phyloP scores from a whole-genome alignment of 2,888 invertebrate genomes.

The Luffia ferchaultella region DNA sequence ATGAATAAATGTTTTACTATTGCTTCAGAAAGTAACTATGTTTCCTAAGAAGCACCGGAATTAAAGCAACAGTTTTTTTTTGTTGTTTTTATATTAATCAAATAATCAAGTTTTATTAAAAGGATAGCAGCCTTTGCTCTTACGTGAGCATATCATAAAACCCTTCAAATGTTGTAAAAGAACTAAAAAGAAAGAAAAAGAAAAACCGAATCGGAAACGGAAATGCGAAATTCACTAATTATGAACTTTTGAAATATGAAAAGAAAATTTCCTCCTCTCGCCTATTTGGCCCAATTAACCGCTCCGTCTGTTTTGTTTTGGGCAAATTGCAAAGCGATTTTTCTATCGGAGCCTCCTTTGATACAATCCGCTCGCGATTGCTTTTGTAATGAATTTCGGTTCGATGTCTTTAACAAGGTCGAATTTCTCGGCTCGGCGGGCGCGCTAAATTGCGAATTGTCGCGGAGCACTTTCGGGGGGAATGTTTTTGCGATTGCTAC shows the following conservation, averaged over 20 bases:
- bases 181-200: too few species aligned
- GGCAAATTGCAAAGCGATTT: background rate
- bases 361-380: background rate
- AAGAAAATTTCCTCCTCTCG: background rate
- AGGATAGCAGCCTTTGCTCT: too few species aligned
- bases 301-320: background rate
- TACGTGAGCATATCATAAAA: too few species aligned
- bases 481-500: conserved; percentile 27
- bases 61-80: too few species aligned
- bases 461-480: conserved; percentile 1
- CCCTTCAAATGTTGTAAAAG: too few species aligned
- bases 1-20: too few species aligned
- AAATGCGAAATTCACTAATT: background rate
- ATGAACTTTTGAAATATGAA: background rate
- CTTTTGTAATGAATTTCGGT: conserved; percentile 1
- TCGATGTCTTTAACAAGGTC: conserved; percentile 6
- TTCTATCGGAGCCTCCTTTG: background rate
- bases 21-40: too few species aligned
- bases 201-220: background rate
- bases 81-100: too few species aligned
- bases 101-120: too few species aligned
- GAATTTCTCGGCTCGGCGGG: conserved; percentile 4
- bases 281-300: background rate
- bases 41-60: too few species aligned
- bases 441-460: conserved; percentile 5